These are phyloP conservation scores for Ophraella communa DNA, from an alignment of 2,888 invertebrate species.

Conservation along the genomic window DNA sequence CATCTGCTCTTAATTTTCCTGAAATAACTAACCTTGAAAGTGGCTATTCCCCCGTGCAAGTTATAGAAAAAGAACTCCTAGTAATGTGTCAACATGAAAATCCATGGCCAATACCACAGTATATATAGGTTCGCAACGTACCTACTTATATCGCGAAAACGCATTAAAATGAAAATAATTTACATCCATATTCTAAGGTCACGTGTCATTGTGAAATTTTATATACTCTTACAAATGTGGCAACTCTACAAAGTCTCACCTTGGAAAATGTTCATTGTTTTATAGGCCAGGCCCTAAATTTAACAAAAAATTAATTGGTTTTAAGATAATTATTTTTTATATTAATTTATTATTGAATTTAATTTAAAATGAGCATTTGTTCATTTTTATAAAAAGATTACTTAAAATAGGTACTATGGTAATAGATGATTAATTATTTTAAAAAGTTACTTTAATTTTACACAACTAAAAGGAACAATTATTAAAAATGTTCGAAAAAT, in stretches of 20 bases:
- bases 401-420: no score
- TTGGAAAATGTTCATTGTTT: conserved; percentile 27
- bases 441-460: no score
- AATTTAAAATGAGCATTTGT: no score
- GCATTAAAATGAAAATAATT: conserved; percentile 35
- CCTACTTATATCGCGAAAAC: conserved; percentile 17
- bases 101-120: neutral
- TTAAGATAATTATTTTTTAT: no score
- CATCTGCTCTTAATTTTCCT: conserved; percentile 10
- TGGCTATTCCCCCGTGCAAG: conserved; percentile 6
- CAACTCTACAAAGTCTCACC: conserved; percentile 31
- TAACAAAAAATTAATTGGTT: neutral
- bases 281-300: neutral
- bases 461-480: no score
- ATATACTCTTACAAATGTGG: conserved; percentile 37
- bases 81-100: neutral
- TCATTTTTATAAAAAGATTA: no score
- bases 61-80: conserved; percentile 1
- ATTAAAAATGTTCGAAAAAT: no score
- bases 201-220: conserved; percentile 42
- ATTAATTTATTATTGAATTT: no score
- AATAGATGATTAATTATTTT: no score
- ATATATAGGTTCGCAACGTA: neutral
- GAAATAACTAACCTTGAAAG: conserved; percentile 9
- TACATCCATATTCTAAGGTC: conserved; percentile 41